These are phyloP conservation scores for Patella ulyssiponensis DNA, from an alignment of 2,888 invertebrate species.

Conservation along the genomic window DNA sequence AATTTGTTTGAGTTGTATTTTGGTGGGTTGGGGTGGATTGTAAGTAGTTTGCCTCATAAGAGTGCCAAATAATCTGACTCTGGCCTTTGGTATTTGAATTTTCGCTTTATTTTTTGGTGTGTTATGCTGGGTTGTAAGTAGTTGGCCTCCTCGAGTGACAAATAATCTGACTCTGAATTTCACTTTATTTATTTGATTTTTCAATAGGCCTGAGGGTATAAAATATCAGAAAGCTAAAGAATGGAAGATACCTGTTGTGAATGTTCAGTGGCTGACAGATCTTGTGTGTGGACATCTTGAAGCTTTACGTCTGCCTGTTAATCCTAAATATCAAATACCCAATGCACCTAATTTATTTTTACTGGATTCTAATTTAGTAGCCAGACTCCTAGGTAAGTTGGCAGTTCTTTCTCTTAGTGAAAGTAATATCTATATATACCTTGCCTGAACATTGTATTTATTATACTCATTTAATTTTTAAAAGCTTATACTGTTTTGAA, in stretches of 20 bases:
- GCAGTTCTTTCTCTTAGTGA: neutral
- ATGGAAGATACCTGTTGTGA: conserved; percentile 92
- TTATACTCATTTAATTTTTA: too few relatives aligned
- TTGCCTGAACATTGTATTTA: too few relatives aligned
- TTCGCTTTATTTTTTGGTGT: neutral
- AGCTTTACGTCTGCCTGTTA: conserved; percentile 76
- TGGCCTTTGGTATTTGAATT: too few relatives aligned
- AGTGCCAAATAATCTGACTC: too few relatives aligned
- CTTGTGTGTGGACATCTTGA: conserved; percentile 89
- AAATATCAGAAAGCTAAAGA: conserved; percentile 93
- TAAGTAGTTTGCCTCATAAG: too few relatives aligned
- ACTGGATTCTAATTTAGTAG: conserved; percentile 74
- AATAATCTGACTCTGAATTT: neutral
- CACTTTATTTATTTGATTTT: neutral
- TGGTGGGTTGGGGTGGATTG: too few relatives aligned
- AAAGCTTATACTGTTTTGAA: too few relatives aligned
- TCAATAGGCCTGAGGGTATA: conserved; percentile 83
- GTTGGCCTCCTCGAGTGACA: too few relatives aligned
- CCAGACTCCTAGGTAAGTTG: conserved; percentile 89
- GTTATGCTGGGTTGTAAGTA: too few relatives aligned
- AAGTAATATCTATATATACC: too few relatives aligned
- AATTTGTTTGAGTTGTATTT: too few relatives aligned
- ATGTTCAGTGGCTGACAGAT: conserved; percentile 94
- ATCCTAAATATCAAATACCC: conserved; percentile 67
- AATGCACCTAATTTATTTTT: neutral